Percentiles rank a stretch among this genome's conserved stretches.
Evolutionary conservation across 2,888 invertebrate species (phyloP).

Genomic region (Melinopterus prodromus): DNA sequence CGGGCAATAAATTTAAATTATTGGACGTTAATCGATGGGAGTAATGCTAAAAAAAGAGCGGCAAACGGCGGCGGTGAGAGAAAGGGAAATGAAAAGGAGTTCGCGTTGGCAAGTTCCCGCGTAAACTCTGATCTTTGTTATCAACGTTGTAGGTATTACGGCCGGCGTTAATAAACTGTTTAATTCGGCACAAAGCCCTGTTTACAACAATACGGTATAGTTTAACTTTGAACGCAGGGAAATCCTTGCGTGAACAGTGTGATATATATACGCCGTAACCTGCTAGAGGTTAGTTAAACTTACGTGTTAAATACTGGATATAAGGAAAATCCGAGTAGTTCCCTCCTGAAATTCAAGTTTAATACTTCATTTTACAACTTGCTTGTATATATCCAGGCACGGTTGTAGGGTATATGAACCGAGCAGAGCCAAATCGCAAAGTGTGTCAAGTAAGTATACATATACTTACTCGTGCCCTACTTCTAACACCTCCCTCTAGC

Average conservation of each 20-base stretch:
- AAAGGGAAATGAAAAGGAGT: not conserved
- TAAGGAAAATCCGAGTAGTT: conserved; percentile 72
- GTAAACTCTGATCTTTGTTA: conserved; percentile 7
- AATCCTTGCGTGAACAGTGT: conserved; percentile 13
- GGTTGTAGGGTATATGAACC: conserved; percentile 34
- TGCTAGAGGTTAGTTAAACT: conserved; percentile 55
- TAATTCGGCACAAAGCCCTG: conserved; percentile 22
- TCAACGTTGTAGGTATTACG: conserved; percentile 16
- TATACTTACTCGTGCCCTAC: not conserved
- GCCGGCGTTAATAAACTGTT: conserved; percentile 19
- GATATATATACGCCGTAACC: not conserved
- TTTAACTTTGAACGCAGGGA: conserved; percentile 14
- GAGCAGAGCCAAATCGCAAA: conserved; percentile 40
- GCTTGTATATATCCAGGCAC: conserved; percentile 33
- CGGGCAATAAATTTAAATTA: conserved; percentile 8
- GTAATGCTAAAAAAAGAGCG: not conserved
- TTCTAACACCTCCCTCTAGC: not conserved
- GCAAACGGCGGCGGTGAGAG: not conserved
- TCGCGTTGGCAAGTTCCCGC: not conserved
- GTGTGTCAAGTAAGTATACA: conserved; percentile 33
- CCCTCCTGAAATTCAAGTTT: conserved; percentile 63
- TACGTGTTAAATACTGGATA: conserved; percentile 73
- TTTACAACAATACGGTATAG: conserved; percentile 22
- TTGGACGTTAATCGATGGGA: not conserved
- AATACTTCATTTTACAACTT: conserved; percentile 44